A percentile compares a stretch with the other conserved stretches of the same genome.
Evolutionary conservation across 2,797 vertebrate genomes (phyloP).

Genomic region (Discoglossus pictus): DNA sequence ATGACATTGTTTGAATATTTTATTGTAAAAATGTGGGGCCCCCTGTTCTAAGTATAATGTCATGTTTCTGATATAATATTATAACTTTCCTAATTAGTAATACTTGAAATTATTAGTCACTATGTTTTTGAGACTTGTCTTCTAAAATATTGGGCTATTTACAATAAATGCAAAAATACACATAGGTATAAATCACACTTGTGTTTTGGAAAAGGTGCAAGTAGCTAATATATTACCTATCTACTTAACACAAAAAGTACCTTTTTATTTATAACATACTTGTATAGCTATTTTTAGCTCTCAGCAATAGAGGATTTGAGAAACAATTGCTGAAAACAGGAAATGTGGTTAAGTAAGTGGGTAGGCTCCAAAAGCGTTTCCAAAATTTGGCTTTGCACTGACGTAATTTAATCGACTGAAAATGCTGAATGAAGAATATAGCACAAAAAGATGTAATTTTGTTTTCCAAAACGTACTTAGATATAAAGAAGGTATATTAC

Average conservation of each 20-base stretch:
- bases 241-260: slow-evolving; percentile 32
- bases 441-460: background rate
- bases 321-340: slow-evolving; percentile 76
- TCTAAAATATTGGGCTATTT: slow-evolving; percentile 26
- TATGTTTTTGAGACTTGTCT: background rate
- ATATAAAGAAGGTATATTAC: no score
- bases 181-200: slow-evolving; percentile 11
- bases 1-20: no score
- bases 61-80: no score
- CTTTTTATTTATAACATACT: slow-evolving; percentile 39
- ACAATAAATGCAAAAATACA: slow-evolving; percentile 35
- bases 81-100: no score
- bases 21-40: no score
- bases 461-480: no score
- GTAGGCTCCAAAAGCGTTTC: slow-evolving; percentile 74
- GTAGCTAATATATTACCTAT: slow-evolving; percentile 9
- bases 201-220: slow-evolving; percentile 47
- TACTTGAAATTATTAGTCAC: no score
- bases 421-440: slow-evolving; percentile 30
- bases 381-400: slow-evolving; percentile 65
- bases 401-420: slow-evolving; percentile 60
- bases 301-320: slow-evolving; percentile 66
- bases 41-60: no score
- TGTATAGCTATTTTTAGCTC: slow-evolving; percentile 71
- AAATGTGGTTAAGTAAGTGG: slow-evolving; percentile 76